These are phyloP conservation scores for Catocala nupta DNA, from an alignment of 2,888 invertebrate species.

Conservation along the genomic window DNA sequence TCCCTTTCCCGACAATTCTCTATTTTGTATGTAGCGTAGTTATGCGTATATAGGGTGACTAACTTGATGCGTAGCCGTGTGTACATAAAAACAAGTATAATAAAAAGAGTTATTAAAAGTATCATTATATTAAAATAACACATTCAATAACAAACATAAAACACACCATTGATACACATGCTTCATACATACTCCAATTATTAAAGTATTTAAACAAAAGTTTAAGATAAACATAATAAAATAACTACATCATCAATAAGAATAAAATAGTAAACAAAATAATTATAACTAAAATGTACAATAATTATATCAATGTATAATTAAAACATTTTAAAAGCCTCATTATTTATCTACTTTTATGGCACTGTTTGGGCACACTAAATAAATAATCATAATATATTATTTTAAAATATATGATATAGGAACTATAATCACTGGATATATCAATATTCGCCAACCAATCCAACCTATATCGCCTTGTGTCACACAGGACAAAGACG, in stretches of 20 bases:
- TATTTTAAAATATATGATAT: not conserved
- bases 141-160: not conserved
- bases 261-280: not conserved
- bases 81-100: too few species aligned
- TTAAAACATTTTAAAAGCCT: not conserved
- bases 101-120: not conserved
- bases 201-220: not conserved
- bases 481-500: too few species aligned
- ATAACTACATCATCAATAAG: too few species aligned
- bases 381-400: not conserved
- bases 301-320: too few species aligned
- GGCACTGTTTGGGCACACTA: slow-evolving; percentile 3
- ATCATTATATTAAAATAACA: not conserved
- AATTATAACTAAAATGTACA: not conserved
- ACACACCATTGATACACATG: not conserved
- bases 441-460: not conserved
- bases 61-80: too few species aligned
- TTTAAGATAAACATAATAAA: too few species aligned
- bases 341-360: slow-evolving; percentile 13
- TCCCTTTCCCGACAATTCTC: too few species aligned
- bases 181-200: not conserved
- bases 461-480: too few species aligned
- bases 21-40: too few species aligned
- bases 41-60: too few species aligned
- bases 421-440: not conserved